Conservation (phyloP, 2,797 vertebrate species). For the Peromyscus attwateri region DNA sequence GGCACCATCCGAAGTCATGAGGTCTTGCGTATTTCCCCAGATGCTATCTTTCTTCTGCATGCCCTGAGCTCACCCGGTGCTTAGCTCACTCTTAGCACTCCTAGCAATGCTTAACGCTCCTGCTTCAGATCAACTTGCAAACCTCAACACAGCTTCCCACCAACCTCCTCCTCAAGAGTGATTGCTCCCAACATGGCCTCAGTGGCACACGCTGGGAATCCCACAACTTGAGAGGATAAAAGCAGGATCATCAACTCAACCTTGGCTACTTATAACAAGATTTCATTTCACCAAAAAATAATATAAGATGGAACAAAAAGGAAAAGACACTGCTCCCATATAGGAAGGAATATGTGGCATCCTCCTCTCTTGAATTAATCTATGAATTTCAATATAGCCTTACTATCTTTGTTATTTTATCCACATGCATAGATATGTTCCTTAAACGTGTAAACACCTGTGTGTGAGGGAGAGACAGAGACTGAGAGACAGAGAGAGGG, state of each 20-base stretch:
- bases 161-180: neutral
- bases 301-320: neutral
- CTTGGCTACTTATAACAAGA: neutral
- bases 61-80: accelerated
- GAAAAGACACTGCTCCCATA: neutral
- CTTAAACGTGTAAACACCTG: neutral
- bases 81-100: neutral
- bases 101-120: neutral
- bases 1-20: neutral
- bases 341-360: neutral
- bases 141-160: neutral
- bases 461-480: too few relatives aligned
- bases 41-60: neutral
- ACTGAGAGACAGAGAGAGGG: too few relatives aligned
- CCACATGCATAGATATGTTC: neutral
- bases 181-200: neutral
- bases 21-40: neutral
- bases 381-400: neutral
- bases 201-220: too few relatives aligned
- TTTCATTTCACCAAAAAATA: neutral
- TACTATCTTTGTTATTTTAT: neutral
- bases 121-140: too few relatives aligned
- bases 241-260: neutral
- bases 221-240: neutral
- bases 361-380: neutral